phyloP scores from a whole-genome alignment of 2,888 invertebrate genomes.

The Ectropis crepuscularia region DNA sequence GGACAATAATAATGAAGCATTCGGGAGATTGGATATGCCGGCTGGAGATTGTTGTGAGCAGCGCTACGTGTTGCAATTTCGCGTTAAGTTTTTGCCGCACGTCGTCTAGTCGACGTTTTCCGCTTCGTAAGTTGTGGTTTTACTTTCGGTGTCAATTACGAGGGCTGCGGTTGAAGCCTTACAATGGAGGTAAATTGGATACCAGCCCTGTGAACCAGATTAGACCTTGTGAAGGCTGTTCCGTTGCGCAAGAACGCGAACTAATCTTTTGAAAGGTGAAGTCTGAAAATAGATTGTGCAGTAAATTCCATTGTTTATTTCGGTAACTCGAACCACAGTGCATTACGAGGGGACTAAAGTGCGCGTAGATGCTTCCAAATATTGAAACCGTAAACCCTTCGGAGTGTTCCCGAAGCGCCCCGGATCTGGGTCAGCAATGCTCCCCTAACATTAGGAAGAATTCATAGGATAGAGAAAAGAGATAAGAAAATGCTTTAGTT shows the following conservation, averaged over 20 bases:
- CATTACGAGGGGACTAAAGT: constrained; percentile 54
- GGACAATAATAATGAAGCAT: constrained; percentile 73
- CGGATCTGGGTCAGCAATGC: constrained; percentile 73
- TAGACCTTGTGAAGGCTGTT: constrained; percentile 71
- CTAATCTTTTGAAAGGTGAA: constrained; percentile 53
- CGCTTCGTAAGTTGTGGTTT: constrained; percentile 70
- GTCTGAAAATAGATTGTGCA: constrained; percentile 60
- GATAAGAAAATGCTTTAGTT: constrained; percentile 44
- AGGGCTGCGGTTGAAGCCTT: constrained; percentile 76
- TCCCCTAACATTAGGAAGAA: constrained; percentile 63
- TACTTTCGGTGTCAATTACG: constrained; percentile 78
- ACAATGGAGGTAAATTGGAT: constrained; percentile 79
- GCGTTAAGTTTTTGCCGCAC: constrained; percentile 59
- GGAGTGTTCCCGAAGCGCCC: constrained; percentile 66
- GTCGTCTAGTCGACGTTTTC: constrained; percentile 62
- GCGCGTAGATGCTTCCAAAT: constrained; percentile 64
- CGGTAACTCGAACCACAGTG: constrained; percentile 49
- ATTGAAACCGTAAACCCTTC: constrained; percentile 80
- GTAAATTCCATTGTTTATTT: constrained; percentile 48
- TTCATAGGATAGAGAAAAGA: constrained; percentile 54
- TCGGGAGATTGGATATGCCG: constrained; percentile 67
- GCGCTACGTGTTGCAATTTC: constrained; percentile 63
- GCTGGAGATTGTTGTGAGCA: constrained; percentile 52
- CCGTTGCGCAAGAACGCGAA: constrained; percentile 59
- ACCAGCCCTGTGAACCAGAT: constrained; percentile 73